phyloP scores from a whole-genome alignment of 2,888 invertebrate species.

The Orgyia antiqua region DNA sequence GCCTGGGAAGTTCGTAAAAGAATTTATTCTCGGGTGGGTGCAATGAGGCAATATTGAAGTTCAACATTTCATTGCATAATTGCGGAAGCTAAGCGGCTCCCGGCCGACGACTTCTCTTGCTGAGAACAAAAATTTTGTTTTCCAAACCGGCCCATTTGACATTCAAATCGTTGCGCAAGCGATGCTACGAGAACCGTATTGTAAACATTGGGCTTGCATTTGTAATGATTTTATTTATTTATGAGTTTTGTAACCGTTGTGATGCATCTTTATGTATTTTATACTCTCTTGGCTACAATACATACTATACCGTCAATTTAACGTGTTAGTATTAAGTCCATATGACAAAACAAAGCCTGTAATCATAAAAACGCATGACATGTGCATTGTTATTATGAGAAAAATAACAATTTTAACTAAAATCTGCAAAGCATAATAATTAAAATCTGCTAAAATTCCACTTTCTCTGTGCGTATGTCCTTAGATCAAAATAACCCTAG shows the following conservation, averaged over 20 bases:
- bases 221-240: conserved; percentile 45
- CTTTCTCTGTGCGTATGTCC: too few species aligned
- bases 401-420: too few species aligned
- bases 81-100: conserved; percentile 41
- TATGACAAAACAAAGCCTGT: too few species aligned
- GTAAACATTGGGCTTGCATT: conserved; percentile 44
- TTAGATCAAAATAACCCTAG: too few species aligned
- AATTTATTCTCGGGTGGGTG: conserved; percentile 26
- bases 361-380: too few species aligned
- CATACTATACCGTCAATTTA: too few species aligned
- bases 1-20: conserved; percentile 9
- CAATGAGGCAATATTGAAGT: conserved; percentile 43
- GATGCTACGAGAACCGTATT: conserved; percentile 31
- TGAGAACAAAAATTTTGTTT: conserved; percentile 52
- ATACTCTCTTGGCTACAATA: conserved; percentile 6
- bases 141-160: conserved; percentile 56
- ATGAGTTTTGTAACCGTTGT: conserved; percentile 39
- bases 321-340: too few species aligned
- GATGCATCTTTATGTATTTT: conserved; percentile 27
- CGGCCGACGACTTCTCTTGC: conserved; percentile 44
- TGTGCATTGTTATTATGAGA: too few species aligned
- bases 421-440: too few species aligned
- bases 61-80: conserved; percentile 60
- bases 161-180: conserved; percentile 59
- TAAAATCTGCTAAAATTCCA: too few species aligned